Conservation (phyloP, 2,888 invertebrate genomes). For the Tenodera sinensis region DNA sequence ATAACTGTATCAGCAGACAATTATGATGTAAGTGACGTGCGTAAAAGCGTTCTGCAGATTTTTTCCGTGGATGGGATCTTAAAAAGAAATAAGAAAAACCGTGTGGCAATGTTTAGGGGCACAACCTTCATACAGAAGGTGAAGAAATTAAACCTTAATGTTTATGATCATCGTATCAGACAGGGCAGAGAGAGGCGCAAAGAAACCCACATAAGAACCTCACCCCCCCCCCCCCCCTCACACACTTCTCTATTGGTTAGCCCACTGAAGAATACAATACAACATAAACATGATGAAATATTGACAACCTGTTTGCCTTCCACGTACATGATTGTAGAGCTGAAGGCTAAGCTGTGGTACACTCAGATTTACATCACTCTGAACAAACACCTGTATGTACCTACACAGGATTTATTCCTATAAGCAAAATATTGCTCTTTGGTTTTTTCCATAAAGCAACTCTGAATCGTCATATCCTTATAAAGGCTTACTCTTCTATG, state of each 20-base stretch:
- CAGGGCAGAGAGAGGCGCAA: background rate
- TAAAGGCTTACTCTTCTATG: too few species aligned
- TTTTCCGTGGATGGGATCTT: too few species aligned
- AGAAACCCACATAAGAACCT: background rate
- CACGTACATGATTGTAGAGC: background rate
- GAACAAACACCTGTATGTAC: too few species aligned
- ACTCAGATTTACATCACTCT: background rate
- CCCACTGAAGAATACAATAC: background rate
- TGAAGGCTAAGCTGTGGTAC: background rate
- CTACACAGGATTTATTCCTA: too few species aligned
- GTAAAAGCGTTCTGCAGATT: too few species aligned
- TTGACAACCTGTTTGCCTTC: background rate
- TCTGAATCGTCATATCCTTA: too few species aligned
- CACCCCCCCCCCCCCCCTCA: too few species aligned
- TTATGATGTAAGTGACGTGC: too few species aligned
- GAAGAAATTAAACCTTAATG: background rate
- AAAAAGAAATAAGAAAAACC: too few species aligned
- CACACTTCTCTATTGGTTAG: background rate
- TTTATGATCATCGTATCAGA: background rate
- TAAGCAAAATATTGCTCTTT: too few species aligned
- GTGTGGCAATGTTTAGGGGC: background rate
- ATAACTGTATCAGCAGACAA: too few species aligned
- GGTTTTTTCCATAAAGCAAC: too few species aligned
- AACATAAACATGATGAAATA: background rate
- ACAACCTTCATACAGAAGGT: background rate